Evolutionary conservation across 2,888 invertebrate genomes (phyloP).

Genomic region (Heliconius aoede): DNA sequence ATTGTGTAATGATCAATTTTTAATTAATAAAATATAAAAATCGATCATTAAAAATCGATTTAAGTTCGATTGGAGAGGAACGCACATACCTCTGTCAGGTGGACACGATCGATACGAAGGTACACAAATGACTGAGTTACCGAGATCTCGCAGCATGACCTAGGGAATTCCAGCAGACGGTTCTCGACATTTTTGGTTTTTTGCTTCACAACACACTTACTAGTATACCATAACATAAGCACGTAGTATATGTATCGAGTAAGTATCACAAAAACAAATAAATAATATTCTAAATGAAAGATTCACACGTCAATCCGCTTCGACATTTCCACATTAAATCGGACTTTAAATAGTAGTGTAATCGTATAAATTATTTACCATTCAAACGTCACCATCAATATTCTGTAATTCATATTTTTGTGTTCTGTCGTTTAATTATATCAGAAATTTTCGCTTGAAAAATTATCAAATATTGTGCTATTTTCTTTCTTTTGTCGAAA

Average conservation of each 20-base stretch:
- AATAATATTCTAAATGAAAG: constrained; percentile 38
- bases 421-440: background rate
- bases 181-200: constrained; percentile 56
- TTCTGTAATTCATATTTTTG: constrained; percentile 15
- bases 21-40: constrained; percentile 42
- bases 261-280: constrained; percentile 30
- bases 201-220: constrained; percentile 46
- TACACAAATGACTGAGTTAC: constrained; percentile 62
- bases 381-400: constrained; percentile 49
- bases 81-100: constrained; percentile 62
- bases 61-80: constrained; percentile 51
- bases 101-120: constrained; percentile 59
- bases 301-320: constrained; percentile 45
- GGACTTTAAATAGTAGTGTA: constrained; percentile 51
- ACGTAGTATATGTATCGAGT: constrained; percentile 37
- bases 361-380: constrained; percentile 58
- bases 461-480: background rate
- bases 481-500: background rate
- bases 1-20: constrained; percentile 43
- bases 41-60: constrained; percentile 64
- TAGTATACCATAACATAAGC: constrained; percentile 26
- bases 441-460: background rate
- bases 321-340: constrained; percentile 52
- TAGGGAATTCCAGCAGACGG: constrained; percentile 60
- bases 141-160: constrained; percentile 50